Base-by-base conservation (phyloP, 2,797 vertebrate genomes). In the Acanthurus tractus region DNA sequence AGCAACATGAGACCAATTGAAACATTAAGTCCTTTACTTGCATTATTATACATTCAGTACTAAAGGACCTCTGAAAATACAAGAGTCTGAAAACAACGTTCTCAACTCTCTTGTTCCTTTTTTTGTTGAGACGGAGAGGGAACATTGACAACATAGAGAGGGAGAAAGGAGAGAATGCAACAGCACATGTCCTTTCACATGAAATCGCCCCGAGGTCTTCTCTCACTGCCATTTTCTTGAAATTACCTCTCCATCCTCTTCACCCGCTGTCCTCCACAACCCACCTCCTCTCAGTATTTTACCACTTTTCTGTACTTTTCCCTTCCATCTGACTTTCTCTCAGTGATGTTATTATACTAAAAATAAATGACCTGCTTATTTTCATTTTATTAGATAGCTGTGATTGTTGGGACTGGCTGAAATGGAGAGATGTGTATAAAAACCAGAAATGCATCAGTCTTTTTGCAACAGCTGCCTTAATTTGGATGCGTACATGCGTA, bases 241-340 rank as follows among this genome's bases (percentile, higher is more conserved):
- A 81, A 86, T 81, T 56, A 74, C 75, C 66, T 68, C 80, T 74
- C 59, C 42, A 56, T 48, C 66, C 70, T 63, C 59, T 70, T 70
- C 45, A 56, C 25, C 18, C 7, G 15, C 23, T 29, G 29, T n/a
- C 36, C 52, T 59, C 50, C 34, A n/a, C 46, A 72, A 61, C n/a
- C 34, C 18, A 22, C 63, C 53, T 38, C 40, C 38, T 64, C 34
- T 62, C 13, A 73, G n/a, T 52, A 57, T 76, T 76, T 61, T 67
- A 64, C 50, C 36, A 38, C 63, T 79, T 74, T 53, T 45, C 22
- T 20, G 3, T 50, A 18, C 38, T 1, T 67, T 71, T 65, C 25
- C 13, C 22, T 12, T 80, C 55, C 17, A 66, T 67, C 69, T 45
- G 18, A 36, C 63, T 63, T 42, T 25, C 23, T 58, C 48, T 62